Evolutionary conservation across 2,113 vertebrate genomes (phyloP).

Genomic region (Orcinus orca): DNA sequence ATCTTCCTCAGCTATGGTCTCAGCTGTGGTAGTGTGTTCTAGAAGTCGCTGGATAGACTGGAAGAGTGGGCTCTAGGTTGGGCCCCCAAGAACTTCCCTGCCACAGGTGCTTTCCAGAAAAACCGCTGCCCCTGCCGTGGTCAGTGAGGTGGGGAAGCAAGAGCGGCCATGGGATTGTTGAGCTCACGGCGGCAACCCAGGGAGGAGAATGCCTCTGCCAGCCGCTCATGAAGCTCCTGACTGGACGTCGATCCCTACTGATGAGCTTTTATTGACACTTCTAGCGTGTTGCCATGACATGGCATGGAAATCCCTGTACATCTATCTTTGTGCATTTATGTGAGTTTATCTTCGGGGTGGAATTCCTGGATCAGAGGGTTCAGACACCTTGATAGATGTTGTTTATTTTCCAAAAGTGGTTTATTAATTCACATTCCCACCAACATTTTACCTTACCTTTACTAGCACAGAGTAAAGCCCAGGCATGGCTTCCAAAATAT

Average conservation of each 20-base stretch:
- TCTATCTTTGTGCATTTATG: not conserved
- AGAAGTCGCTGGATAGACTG: not conserved
- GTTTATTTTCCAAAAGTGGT: not conserved
- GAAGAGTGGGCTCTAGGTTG: not conserved
- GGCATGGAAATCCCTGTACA: not conserved
- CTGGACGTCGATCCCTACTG: not conserved
- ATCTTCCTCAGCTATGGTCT: not conserved
- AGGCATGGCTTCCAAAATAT: not conserved
- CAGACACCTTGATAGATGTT: not conserved
- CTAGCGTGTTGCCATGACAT: not conserved
- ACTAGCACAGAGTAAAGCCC: not conserved
- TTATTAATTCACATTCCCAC: not conserved
- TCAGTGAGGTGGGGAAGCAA: not conserved
- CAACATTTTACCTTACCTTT: not conserved
- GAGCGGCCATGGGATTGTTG: rapidly evolving
- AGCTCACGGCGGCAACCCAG: not conserved
- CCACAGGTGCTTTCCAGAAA: not conserved
- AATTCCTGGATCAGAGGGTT: not conserved
- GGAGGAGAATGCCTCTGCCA: not conserved
- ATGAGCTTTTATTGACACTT: not conserved
- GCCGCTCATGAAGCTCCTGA: not conserved
- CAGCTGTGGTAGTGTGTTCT: not conserved
- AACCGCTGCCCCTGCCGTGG: not conserved
- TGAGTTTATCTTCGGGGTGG: not conserved
- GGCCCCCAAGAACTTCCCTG: not conserved